Conservation (phyloP, 2,888 invertebrate genomes). For the Pilophorus perplexus region DNA sequence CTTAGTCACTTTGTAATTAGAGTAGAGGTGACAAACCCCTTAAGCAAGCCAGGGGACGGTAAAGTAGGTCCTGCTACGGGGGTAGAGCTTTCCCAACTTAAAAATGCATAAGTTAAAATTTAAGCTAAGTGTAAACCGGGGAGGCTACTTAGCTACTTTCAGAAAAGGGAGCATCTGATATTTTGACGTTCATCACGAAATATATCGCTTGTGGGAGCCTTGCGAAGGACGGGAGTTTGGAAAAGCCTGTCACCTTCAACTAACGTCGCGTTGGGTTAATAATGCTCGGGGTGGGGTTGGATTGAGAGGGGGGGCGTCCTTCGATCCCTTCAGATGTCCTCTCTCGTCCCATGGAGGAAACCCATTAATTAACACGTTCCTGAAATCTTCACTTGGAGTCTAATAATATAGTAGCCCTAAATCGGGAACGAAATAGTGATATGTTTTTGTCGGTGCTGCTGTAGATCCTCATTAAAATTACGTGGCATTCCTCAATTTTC, state of each 20-base stretch:
- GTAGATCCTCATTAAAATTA: too few relatives aligned
- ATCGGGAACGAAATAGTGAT: too few relatives aligned
- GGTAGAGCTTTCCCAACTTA: slow-evolving; percentile 23
- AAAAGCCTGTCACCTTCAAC: not conserved
- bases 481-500: too few relatives aligned
- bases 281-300: not conserved
- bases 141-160: slow-evolving; percentile 36
- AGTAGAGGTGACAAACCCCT: slow-evolving; percentile 32
- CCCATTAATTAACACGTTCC: too few relatives aligned
- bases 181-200: slow-evolving; percentile 38
- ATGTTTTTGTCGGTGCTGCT: too few relatives aligned
- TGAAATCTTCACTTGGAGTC: too few relatives aligned
- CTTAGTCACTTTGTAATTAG: slow-evolving; percentile 37
- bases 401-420: too few relatives aligned
- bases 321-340: too few relatives aligned
- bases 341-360: too few relatives aligned
- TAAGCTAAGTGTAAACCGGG: slow-evolving; percentile 36
- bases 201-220: slow-evolving; percentile 13
- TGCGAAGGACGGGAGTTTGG: not conserved
- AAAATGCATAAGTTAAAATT: slow-evolving; percentile 39
- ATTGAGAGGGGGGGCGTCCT: not conserved
- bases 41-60: slow-evolving; percentile 3
- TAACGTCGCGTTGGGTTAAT: not conserved
- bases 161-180: slow-evolving; percentile 20
- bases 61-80: not conserved